Conservation (phyloP, 2,888 invertebrate species). For the Stenodema calcarata region DNA sequence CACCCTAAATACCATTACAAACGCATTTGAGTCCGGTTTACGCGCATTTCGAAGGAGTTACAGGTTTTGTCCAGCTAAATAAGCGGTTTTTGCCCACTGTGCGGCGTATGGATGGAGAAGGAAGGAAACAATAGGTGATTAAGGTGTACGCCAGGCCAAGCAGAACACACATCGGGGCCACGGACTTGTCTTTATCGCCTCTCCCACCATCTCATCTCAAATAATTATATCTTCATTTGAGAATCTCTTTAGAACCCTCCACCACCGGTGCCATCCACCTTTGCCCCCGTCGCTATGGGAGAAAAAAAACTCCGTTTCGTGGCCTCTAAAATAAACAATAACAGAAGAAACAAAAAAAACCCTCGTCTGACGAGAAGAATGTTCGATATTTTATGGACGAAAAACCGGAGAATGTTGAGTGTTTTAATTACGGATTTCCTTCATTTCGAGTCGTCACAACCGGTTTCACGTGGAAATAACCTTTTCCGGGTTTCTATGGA, state of each 20-base stretch:
- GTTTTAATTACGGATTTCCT: background rate
- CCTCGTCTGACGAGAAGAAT: background rate
- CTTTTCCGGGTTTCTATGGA: background rate
- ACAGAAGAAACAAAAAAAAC: background rate
- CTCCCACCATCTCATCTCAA: constrained; percentile 1
- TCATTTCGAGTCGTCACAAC: background rate
- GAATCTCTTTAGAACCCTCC: background rate
- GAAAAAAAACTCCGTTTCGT: background rate
- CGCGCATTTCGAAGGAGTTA: no score
- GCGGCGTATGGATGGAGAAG: background rate
- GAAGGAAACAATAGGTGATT: constrained; percentile 24
- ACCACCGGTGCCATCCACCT: background rate
- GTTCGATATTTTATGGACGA: background rate
- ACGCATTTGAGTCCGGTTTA: no score
- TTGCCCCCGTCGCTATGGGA: background rate
- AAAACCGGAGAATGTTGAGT: background rate
- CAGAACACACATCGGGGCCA: constrained; percentile 20
- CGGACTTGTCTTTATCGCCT: background rate
- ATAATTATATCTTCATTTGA: constrained; percentile 13
- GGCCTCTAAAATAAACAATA: background rate
- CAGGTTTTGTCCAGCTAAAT: no score
- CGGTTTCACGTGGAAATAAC: background rate
- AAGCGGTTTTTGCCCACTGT: no score
- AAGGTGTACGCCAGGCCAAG: constrained; percentile 11
- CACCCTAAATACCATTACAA: no score